Evolutionary conservation across 1,140 invertebrate species (phyloP).

Genomic region (Helicoverpa armigera): DNA sequence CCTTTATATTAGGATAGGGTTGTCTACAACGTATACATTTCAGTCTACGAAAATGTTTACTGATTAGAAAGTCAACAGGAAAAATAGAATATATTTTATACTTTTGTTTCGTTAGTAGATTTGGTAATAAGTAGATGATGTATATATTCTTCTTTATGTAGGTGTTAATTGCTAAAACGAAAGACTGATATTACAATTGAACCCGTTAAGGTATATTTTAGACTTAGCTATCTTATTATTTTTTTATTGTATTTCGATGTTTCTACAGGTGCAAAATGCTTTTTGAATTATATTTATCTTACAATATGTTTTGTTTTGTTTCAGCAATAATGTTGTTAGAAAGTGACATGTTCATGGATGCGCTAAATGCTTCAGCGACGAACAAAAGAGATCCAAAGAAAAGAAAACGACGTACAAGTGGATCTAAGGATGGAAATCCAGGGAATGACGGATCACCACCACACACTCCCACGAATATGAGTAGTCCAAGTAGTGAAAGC

Average conservation of each 20-base stretch:
- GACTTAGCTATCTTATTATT: conserved; percentile 44
- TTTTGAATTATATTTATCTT: neutral
- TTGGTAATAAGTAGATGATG: too few relatives aligned
- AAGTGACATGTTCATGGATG: conserved; percentile 97
- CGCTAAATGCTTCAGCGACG: conserved; percentile 91
- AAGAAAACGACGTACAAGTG: conserved; percentile 90
- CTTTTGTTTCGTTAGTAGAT: too few relatives aligned
- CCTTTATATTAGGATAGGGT: too few relatives aligned
- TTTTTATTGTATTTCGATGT: neutral
- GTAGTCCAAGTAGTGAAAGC: conserved; percentile 78
- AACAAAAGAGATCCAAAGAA: conserved; percentile 93
- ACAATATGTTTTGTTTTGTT: conserved; percentile 77
- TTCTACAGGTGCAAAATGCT: neutral
- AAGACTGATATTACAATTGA: neutral
- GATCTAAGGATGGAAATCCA: conserved; percentile 88
- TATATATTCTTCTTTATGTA: too few relatives aligned
- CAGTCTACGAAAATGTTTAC: too few relatives aligned
- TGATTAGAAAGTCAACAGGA: too few relatives aligned
- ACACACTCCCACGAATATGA: conserved; percentile 77
- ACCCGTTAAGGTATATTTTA: conserved; percentile 61
- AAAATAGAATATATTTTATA: too few relatives aligned
- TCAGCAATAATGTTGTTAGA: conserved; percentile 93
- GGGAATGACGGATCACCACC: conserved; percentile 84
- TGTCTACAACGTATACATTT: too few relatives aligned
- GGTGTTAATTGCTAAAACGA: too few relatives aligned